A percentile compares a stretch with the other conserved stretches of the same genome.
Evolutionary conservation across 2,113 vertebrate genomes (phyloP).

Genomic region (Rostratula benghalensis): DNA sequence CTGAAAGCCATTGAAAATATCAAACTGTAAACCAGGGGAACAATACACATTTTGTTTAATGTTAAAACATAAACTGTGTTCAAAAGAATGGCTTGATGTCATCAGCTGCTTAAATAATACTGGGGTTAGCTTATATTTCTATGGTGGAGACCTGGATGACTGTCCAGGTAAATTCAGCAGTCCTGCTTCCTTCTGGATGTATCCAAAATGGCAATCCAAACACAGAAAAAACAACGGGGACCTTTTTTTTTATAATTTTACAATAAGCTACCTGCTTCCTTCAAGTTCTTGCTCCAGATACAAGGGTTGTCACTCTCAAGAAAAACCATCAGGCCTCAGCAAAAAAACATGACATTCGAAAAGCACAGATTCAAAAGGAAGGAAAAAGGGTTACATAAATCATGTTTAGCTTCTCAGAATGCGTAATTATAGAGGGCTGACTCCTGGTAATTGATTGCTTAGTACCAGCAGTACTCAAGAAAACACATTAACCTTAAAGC

Average conservation of each 20-base stretch:
- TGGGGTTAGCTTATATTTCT: not conserved
- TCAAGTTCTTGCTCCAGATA: not conserved
- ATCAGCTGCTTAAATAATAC: not conserved
- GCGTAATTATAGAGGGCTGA: not conserved
- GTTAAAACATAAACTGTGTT: not conserved
- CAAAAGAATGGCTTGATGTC: not conserved
- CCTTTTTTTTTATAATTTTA: not conserved
- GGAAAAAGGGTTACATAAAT: not conserved
- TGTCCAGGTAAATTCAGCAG: not conserved
- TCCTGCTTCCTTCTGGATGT: not conserved
- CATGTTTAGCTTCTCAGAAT: not conserved
- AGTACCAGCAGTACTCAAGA: not conserved
- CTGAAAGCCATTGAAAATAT: not conserved
- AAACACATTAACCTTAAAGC: not conserved
- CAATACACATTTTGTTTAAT: not conserved
- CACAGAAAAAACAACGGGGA: not conserved
- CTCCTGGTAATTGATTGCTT: not conserved
- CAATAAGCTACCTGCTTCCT: not conserved
- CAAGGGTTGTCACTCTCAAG: not conserved
- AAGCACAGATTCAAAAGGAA: not conserved
- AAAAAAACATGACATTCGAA: not conserved
- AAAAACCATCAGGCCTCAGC: not conserved
- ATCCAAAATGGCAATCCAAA: not conserved
- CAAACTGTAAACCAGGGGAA: not conserved
- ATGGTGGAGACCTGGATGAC: not conserved